Base-by-base conservation (phyloP, 2,888 invertebrate species). In the Cryptocephalus primarius region DNA sequence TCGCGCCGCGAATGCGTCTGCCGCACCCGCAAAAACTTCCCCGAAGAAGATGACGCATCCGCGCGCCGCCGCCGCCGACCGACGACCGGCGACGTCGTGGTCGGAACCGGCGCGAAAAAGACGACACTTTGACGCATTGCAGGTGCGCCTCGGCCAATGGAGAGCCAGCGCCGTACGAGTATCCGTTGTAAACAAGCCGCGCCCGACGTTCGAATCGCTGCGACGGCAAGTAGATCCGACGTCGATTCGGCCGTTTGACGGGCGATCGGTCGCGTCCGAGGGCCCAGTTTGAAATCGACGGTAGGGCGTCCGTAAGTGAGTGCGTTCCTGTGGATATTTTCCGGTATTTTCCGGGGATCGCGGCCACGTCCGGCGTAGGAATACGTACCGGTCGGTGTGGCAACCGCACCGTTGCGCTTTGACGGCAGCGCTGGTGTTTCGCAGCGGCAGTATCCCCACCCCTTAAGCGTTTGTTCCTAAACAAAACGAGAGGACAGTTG, bases 131-230 rank as follows among this genome's bases (percentile, higher is more conserved):
- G 85, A 83, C 85, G 85, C 84, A 85, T 84, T 85, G 85, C 85
- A 84, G 86, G 85, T 85, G 82, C 80, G 80, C 78, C 75, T 70
- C 75, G 76, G 77, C 85, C 85, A 85, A 86, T 85, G 80, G 77
- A 76, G 77, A 77, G 75, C 76, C 78, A 74, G 60, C 62, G 61
- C 66, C 63, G 73, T 72, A 60, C 65, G 63, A 68, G 55, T 71
- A 78, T 76, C 76, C 75, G 77, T 77, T 77, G 78, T 82, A 79
- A 78, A 77, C 77, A 80, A 78, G 80, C 78, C 79, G 80, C 82
- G 77, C 80, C 80, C 81, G 77, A 73, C 76, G 71, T 76, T 79
- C 78, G 77, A 79, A 78, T 75, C 74, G 57, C 52, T 77, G 75
- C 77, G 57, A 69, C 72, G 72, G 74, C 72, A 77, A 77, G 71